Evolutionary conservation across 1,140 invertebrate species (phyloP).

Genomic region (Drosophila bocki): DNA sequence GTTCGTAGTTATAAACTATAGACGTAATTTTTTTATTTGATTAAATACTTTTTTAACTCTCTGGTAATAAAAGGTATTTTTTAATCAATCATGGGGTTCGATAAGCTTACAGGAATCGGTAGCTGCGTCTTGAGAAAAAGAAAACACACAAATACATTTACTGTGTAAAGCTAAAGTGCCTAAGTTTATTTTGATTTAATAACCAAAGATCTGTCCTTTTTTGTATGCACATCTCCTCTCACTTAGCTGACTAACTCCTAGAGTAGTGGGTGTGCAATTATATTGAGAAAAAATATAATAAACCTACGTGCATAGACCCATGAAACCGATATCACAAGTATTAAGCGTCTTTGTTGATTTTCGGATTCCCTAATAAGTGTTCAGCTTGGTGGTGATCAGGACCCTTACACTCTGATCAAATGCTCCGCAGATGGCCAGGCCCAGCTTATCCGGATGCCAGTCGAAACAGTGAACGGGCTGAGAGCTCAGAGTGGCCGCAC

Average conservation of each 20-base stretch:
- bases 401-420: conserved; percentile 97
- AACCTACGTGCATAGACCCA: conserved; percentile 8
- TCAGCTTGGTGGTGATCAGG: conserved; percentile 95
- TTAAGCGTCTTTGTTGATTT: neutral
- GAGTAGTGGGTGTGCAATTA: neutral
- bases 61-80: neutral
- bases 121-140: neutral
- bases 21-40: neutral
- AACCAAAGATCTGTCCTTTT: neutral
- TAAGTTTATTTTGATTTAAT: conserved; percentile 12
- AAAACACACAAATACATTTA: neutral
- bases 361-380: conserved; percentile 85
- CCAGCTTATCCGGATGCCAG: conserved; percentile 96
- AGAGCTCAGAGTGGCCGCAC: conserved; percentile 92
- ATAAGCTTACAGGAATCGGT: neutral
- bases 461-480: conserved; percentile 96
- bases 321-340: conserved; percentile 28
- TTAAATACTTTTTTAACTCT: neutral
- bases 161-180: neutral
- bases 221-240: neutral
- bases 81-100: neutral
- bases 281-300: conserved; percentile 31
- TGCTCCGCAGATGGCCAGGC: conserved; percentile 94
- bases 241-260: neutral
- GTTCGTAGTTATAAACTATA: conserved; percentile 6